Conservation (phyloP, 2,888 invertebrate genomes). For the Latrodectus elegans region DNA sequence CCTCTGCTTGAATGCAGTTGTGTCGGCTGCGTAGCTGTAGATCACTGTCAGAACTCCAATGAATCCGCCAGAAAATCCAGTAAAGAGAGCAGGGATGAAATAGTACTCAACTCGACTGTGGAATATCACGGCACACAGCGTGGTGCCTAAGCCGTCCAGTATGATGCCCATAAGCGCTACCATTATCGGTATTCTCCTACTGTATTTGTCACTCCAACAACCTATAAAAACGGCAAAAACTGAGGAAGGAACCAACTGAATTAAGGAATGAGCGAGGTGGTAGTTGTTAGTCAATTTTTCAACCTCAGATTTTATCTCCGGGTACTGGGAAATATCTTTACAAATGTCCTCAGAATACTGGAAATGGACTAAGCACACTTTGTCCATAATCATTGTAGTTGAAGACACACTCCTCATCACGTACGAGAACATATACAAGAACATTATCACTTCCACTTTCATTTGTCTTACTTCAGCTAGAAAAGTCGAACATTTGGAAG, state of each 20-base stretch:
- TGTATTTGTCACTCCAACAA: slow-evolving; percentile 69
- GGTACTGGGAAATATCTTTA: slow-evolving; percentile 43
- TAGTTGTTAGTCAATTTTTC: slow-evolving; percentile 63
- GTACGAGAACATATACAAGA: slow-evolving; percentile 49
- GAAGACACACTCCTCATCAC: slow-evolving; percentile 48
- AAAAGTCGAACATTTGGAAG: not conserved
- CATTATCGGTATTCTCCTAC: slow-evolving; percentile 62
- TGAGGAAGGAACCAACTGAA: slow-evolving; percentile 51
- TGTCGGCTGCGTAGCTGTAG: slow-evolving; percentile 66
- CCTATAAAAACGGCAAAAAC: slow-evolving; percentile 67
- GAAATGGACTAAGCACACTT: slow-evolving; percentile 62
- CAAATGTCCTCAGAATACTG: slow-evolving; percentile 58
- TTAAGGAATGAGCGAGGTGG: slow-evolving; percentile 56
- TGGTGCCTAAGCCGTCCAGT: slow-evolving; percentile 31
- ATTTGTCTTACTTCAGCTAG: slow-evolving; percentile 2
- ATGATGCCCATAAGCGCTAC: slow-evolving; percentile 49
- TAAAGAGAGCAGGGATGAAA: slow-evolving; percentile 33
- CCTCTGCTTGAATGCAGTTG: slow-evolving; percentile 39
- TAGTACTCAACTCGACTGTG: slow-evolving; percentile 40
- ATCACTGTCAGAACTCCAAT: slow-evolving; percentile 36
- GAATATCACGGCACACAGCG: slow-evolving; percentile 27
- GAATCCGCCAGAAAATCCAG: slow-evolving; percentile 58
- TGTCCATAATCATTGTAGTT: slow-evolving; percentile 67
- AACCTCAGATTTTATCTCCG: slow-evolving; percentile 24
- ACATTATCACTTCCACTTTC: slow-evolving; percentile 48